Evolutionary conservation across 2,888 invertebrate species (phyloP), one percentile per base, ranked within the genome.

Genomic region (Macaria liturata): DNA sequence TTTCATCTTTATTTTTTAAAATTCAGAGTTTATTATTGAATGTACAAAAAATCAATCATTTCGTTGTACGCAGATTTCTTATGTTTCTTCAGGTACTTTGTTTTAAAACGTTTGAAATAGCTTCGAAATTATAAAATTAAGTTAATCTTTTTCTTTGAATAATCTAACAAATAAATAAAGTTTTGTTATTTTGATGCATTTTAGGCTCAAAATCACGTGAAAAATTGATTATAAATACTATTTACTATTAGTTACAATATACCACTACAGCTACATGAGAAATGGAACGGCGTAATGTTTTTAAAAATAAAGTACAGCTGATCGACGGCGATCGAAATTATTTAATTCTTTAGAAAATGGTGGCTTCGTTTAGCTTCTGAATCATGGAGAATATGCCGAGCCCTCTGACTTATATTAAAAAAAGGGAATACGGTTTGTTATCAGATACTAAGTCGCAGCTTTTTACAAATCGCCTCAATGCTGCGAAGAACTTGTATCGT

Each of bases 401-500:
- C 80, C 94, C 95, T 69, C 75, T 95, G 69, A 81, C 92, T 49
- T 94, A 94, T 83, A 71, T 95, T 72, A 78, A 93, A 57, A 90
- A 93, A 68, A 93, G 95, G 81, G 94, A 95, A 81, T 93, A 93
- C 72, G 94, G 94, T 69, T 88, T 93, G 65, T 83, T 91, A 70
- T 77, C 92, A 59, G 83, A 93, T 80, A 87, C 95, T 64, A 94
- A 93, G 80, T 92, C 93, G 58, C 92, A 92, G 63, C 88, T 95
- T 66, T 93, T 94, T 75, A 86, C 86, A 62, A 91, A 93, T 67
- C 94, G 96, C 63, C 90, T 96, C 63, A 89, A 92, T 57, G 92
- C 92, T 60, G 96, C 96, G 5, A 94, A 94, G 80, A 96, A 95
- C 90, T 93, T 98, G 45, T 97, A 95, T 85, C 94, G 95, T 71